Percentiles rank a stretch among this genome's conserved stretches.
phyloP scores from a whole-genome alignment of 2,797 vertebrate genomes.

The Poecilia picta region DNA sequence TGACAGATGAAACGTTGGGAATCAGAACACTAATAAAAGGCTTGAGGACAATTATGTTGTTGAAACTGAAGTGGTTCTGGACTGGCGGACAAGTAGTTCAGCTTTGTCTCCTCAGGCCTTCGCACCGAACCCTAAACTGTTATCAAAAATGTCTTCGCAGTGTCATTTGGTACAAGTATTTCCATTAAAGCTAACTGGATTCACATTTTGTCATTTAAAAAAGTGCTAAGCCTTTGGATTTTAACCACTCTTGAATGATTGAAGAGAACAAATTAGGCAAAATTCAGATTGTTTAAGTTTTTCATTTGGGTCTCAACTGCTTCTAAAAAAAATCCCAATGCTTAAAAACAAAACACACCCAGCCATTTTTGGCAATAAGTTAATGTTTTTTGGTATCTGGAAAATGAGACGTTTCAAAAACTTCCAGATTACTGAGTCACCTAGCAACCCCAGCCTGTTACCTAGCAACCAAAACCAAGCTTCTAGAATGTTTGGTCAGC shows the following conservation, averaged over 20 bases:
- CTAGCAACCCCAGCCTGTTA: too few species aligned
- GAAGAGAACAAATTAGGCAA: neutral
- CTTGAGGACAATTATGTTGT: conserved; percentile 72
- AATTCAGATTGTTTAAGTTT: too few species aligned
- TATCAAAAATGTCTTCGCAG: conserved; percentile 23
- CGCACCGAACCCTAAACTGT: conserved; percentile 48
- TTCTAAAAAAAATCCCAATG: too few species aligned
- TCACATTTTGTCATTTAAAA: neutral
- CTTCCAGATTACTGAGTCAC: too few species aligned
- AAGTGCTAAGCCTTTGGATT: neutral
- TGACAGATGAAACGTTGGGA: conserved; percentile 39
- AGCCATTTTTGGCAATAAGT: too few species aligned
- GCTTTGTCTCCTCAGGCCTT: conserved; percentile 52
- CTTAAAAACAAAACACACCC: too few species aligned
- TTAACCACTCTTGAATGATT: neutral
- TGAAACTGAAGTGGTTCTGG: conserved; percentile 67
- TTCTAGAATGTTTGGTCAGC: too few species aligned
- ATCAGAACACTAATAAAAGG: conserved; percentile 40
- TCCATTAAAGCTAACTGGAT: neutral
- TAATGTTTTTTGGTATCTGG: too few species aligned
- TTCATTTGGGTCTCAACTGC: too few species aligned
- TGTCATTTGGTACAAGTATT: neutral
- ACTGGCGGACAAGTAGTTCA: conserved; percentile 50
- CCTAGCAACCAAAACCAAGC: too few species aligned
- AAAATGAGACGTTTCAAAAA: too few species aligned